Base-by-base conservation (phyloP, 2,888 invertebrate species). In the Bellardia pandia region DNA sequence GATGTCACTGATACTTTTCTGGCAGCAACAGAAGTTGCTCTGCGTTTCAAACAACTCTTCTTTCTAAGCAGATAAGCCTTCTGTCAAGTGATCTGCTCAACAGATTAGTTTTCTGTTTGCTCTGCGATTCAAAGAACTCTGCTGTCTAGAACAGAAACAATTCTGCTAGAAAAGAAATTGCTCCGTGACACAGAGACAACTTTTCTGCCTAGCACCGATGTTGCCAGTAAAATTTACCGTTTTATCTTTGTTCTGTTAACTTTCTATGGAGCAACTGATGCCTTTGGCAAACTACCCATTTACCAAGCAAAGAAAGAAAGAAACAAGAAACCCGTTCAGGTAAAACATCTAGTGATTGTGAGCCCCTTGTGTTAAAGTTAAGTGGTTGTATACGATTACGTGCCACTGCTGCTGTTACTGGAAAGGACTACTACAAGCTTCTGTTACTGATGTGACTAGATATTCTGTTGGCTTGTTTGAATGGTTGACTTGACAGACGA, bases 351-450 rank as follows among this genome's bases (percentile, higher is more conserved):
- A 33, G 16, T 14, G 40, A 77, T 58, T 83, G 62, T 74, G 60
- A 60, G 45, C 2, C 58, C 40, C 62, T 78, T 69, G 53, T 81
- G 40, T 58, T 76, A 42, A 79, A 66, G 42, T 75, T 75, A 86
- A 83, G 86, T 71, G 79, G 64, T 71, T 79, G 68, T 74, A 51
- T 80, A 68, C 48, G 75, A 80, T 48, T 84, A 84, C 75, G 62
- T 74, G 53, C 64, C 30, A 68, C 45, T 58, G 64, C 42, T 60
- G 72, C n/a, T 53, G 53, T 33, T 13, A 16, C 58, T 23, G 56
- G 9, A 58, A 68, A 45, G 11, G 58, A 68, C 58, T 68, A 68
- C 33, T 33, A 3, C 16, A 33, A 11, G n/a, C 45, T 72, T 14
- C 30, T 53, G 5, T 40, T 64, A 37, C 13, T 72, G 45, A 64